Evolutionary conservation across 1,140 invertebrate genomes (phyloP), one percentile per base, ranked within the genome.

Genomic region (Bombus cullumanus): DNA sequence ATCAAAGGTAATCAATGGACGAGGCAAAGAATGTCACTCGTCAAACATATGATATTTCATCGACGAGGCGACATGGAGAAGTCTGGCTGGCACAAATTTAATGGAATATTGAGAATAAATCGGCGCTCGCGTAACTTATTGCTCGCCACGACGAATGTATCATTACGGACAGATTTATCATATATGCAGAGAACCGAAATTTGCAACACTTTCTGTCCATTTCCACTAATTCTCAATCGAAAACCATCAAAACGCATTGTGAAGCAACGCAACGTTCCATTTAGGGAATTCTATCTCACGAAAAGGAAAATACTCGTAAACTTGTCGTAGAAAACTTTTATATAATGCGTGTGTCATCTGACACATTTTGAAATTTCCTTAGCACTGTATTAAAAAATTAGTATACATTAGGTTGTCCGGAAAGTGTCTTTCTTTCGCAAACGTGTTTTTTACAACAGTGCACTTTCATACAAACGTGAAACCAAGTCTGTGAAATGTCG

Each of bases 21-120:
- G 13, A 39, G 12, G 8, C 5, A 10, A 15, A 15, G 25, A n/a
- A 28, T 18, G 22, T 31, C 25, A 25, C 1, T 64, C n/a, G 39
- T 43, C 47, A 37, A 76, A 57, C 34, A 4, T 43, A 34, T 28
- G 47, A 57, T 57, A 37, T 76, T 53, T 34, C 47, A 53, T 18
- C 31, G 47, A 37, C 18, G 31, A 57, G 28, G 12, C 18, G 47
- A 53, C 18, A 53, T 53, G 34, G 9, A 25, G 31, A 59, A 53
- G 47, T 53, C 37, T 6, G 53, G 37, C 34, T 77, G 57, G 28
- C 37, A 31, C n/a, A 79, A 80, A 80, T 68, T 80, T 80, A 80
- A 80, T 77, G 57, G 75, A 77, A 62, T 28, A 77, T 64, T 15
- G 53, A n/a, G 53, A 28, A 77, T 39, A n/a, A 57, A 75, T 75